Percentiles rank a stretch among this genome's conserved stretches.
Conservation (phyloP, 2,888 invertebrate genomes). For the Ormyrus rosae region DNA sequence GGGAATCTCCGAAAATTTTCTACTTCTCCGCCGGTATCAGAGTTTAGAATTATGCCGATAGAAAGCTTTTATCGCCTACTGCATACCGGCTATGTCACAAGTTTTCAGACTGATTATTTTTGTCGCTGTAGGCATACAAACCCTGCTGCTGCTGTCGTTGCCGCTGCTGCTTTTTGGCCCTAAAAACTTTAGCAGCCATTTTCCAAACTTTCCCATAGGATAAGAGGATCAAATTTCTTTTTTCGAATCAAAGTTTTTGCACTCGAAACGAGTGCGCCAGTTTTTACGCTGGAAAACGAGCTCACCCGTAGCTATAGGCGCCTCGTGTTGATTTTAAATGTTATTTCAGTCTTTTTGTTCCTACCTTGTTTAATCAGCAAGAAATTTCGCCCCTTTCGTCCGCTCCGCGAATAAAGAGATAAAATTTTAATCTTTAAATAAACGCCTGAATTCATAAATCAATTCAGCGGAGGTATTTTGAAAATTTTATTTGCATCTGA, state of each 20-base stretch:
- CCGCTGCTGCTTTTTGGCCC: not conserved
- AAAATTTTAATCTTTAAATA: no score
- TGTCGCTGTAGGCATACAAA: not conserved
- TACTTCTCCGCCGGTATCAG: not conserved
- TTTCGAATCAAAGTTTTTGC: constrained; percentile 11
- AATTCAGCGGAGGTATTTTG: no score
- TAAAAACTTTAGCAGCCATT: constrained; percentile 15
- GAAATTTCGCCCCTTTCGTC: no score
- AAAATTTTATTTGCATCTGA: no score
- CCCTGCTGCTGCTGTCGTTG: no score
- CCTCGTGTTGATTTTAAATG: no score
- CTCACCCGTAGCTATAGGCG: no score
- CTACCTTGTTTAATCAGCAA: no score
- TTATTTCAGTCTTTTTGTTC: no score
- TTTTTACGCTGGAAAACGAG: not conserved
- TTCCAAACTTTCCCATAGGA: not conserved
- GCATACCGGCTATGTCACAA: not conserved
- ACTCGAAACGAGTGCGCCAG: not conserved
- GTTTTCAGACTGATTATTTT: constrained; percentile 14
- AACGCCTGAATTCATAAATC: no score
- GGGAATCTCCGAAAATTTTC: not conserved
- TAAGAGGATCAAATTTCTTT: constrained; percentile 6
- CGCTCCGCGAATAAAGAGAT: no score
- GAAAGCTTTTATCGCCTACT: constrained; percentile 11
- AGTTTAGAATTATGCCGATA: constrained; percentile 12